Percentiles rank a stretch among this genome's conserved stretches.
These are phyloP conservation scores for Caenorhabditis inopinata DNA, from an alignment of 1,140 invertebrate genomes.

Conservation along the genomic window DNA sequence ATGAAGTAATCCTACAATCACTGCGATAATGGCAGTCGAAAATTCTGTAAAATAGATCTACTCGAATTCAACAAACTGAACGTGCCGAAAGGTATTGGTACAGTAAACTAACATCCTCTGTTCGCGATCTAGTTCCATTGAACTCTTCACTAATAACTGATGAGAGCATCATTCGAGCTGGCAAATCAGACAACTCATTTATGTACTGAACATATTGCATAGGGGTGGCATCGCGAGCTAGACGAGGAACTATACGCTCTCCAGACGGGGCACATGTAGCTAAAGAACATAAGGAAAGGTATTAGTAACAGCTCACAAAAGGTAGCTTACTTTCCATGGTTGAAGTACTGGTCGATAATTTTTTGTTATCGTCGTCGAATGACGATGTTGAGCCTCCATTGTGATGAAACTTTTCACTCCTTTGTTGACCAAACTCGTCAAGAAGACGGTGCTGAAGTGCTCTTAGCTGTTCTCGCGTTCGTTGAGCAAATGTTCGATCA, in stretches of 20 bases:
- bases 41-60: too few species aligned
- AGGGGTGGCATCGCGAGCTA: slow-evolving; percentile 3
- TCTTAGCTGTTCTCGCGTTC: not conserved
- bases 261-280: not conserved
- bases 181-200: slow-evolving; percentile 35
- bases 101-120: slow-evolving; percentile 27
- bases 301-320: not conserved
- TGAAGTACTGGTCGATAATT: not conserved
- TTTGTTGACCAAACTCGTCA: slow-evolving; percentile 36
- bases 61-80: too few species aligned
- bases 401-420: not conserved
- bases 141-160: slow-evolving; percentile 37
- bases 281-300: not conserved
- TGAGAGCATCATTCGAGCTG: slow-evolving; percentile 38
- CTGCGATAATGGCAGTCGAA: too few species aligned
- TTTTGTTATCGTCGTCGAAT: slow-evolving; percentile 10
- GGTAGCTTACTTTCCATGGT: not conserved
- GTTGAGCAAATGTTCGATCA: not conserved
- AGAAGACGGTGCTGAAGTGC: slow-evolving; percentile 29
- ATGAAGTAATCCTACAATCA: too few species aligned
- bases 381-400: not conserved
- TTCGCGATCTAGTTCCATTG: not conserved
- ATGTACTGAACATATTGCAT: slow-evolving; percentile 23
- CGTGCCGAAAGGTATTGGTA: not conserved
- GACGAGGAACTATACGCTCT: slow-evolving; percentile 13